Evolutionary conservation across 2,113 vertebrate species (phyloP), one percentile per base, ranked within the genome.

Genomic region (Hydropotes inermis): DNA sequence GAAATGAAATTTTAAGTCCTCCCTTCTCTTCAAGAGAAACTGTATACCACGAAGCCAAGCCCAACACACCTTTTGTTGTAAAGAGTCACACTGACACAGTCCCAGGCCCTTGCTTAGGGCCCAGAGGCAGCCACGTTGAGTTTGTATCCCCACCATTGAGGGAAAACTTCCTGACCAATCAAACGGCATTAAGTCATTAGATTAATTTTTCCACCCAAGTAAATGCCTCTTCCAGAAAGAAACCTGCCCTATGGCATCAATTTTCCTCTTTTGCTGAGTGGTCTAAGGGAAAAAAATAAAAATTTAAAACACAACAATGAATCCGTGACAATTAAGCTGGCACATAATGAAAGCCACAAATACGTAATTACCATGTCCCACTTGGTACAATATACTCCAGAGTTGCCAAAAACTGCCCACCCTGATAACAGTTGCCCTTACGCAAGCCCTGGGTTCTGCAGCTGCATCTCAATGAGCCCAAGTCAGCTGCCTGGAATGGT

Each of bases 211-310:
- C 95, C 58, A 98, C 95, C 88, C 98, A 98, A 98, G 93, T 57
- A 7, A 98, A 90, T 97, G 90, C 98, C 98, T 98, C 97, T 96
- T 97, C 96, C 94, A 97, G 95, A 98, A 98, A 98, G 97, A 98
- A 98, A 98, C 39, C 94, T 96, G 93, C 89, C 98, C 96, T 89
- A 0, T 98, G 98, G 98, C 97, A 98, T 70, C 98, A 98, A 98
- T 98, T 98, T 98, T 61, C 36, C 36, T 54, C 91, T 98, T 98
- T 90, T 98, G 95, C 97, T 95, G 98, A 98, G 87, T 96, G 36
- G 94, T 97, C 97, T 95, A 58, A n/a, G 64, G 92, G 61, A 96
- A 96, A 90, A 90, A 97, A 85, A 96, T 91, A 91, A 98, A 98
- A 89, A 95, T 96, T 97, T 52, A 45, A 90, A 78, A 94, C 83